These are phyloP conservation scores for Paguma larvata DNA, from an alignment of 2,797 vertebrate genomes.

Conservation along the genomic window DNA sequence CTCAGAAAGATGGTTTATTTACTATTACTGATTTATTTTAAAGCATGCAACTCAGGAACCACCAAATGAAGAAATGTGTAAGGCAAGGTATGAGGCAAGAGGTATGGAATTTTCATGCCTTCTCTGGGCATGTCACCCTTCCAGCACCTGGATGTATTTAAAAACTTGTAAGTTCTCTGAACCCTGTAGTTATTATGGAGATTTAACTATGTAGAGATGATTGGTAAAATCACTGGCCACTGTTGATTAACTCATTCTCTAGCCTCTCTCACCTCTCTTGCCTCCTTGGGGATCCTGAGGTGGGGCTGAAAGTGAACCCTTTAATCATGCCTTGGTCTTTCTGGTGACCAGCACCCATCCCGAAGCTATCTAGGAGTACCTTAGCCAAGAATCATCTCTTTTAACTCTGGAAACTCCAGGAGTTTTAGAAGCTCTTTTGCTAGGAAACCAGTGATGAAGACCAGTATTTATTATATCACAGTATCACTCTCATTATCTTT, in stretches of 20 bases:
- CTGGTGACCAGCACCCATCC: neutral
- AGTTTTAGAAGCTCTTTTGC: neutral
- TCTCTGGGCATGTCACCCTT: neutral
- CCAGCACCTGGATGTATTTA: neutral
- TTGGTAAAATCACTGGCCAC: neutral
- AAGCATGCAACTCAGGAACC: neutral
- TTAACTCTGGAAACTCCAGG: neutral
- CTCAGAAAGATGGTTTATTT: neutral
- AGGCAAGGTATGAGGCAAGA: neutral
- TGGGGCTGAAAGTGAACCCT: neutral
- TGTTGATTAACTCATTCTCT: neutral
- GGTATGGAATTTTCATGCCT: neutral
- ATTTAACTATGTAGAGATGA: neutral
- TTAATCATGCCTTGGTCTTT: neutral
- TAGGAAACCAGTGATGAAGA: neutral
- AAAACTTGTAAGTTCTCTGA: neutral
- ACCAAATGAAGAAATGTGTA: neutral
- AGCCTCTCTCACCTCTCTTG: neutral
- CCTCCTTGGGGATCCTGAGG: neutral
- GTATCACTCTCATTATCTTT: neutral
- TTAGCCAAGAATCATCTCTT: neutral
- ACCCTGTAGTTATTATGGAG: neutral
- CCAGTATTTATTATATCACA: neutral
- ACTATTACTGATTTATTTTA: neutral
- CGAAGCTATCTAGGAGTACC: neutral